Evolutionary conservation across 2,797 vertebrate genomes (phyloP), one percentile per base, ranked within the genome.

Genomic region (Meriones psammophilus): DNA sequence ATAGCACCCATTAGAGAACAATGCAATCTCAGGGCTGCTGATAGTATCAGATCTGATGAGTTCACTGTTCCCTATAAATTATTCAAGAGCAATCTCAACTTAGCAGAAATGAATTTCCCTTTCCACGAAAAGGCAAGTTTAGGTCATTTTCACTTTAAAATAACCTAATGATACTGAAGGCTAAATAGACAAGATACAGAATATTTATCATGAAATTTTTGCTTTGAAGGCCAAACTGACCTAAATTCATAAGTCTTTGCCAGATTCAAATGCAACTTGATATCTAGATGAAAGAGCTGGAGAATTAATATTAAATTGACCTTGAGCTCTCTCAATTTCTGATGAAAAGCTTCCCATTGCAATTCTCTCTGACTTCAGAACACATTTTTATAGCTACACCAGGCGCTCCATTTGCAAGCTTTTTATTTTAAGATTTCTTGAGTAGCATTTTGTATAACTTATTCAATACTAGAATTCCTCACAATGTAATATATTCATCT

Each of bases 11-110:
- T 93, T 91, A 89, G 0, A 96, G 95, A 93, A 92, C 73, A 97
- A 78, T 81, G 76, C 86, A 89, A 74, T 92, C 89, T 97, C 83
- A 73, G 28, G 92, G 73, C 83, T 92, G 76, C 92, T 73, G 88
- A 84, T 88, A 88, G 26, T 89, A 97, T 78, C 81, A 96, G 95
- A 91, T 33, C 83, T 94, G 95, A 97, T 78, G 76, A 96, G 94
- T 97, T 96, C 95, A 92, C 88, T 77, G 60, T 94, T 89, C 56
- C 69, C 71, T 78, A 96, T 97, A 97, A 97, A 97, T 98, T 97
- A 98, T 98, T 97, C 97, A 97, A 96, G 91, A 91, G 95, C 95
- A 96, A 97, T 97, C 95, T 97, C 91, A 94, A 66, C 79, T 92
- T 96, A 88, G 86, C 95, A 97, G 97, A 96, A 97, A 97, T 66